Evolutionary conservation across 2,888 invertebrate species (phyloP).

Genomic region (Andrena chrysosceles): DNA sequence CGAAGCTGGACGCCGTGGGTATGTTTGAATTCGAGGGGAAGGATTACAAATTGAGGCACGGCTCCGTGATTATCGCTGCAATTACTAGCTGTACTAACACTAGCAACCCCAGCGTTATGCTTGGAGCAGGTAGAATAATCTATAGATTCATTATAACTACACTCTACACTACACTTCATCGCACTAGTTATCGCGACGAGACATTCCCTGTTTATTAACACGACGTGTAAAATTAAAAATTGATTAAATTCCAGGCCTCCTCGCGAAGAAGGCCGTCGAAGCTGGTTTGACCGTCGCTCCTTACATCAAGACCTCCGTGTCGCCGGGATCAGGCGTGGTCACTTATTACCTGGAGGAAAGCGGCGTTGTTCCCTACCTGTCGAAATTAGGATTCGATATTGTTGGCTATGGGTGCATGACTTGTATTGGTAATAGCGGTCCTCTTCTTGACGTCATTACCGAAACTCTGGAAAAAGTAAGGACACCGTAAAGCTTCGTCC

Average conservation of each 20-base stretch:
- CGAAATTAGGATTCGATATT: slow-evolving; percentile 95
- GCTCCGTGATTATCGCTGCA: slow-evolving; percentile 98
- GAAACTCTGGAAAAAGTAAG: slow-evolving; percentile 81
- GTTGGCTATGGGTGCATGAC: slow-evolving; percentile 99
- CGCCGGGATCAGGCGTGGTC: slow-evolving; percentile 98
- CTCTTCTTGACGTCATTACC: slow-evolving; percentile 90
- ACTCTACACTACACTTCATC: too few species aligned
- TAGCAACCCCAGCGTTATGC: slow-evolving; percentile 98
- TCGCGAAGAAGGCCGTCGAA: slow-evolving; percentile 97
- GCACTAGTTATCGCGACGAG: not conserved
- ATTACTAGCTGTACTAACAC: slow-evolving; percentile 99
- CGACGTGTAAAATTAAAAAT: not conserved
- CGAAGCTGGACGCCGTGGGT: slow-evolving; percentile 88
- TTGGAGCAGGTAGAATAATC: slow-evolving; percentile 93
- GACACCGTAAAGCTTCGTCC: not conserved
- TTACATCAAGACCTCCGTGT: slow-evolving; percentile 98
- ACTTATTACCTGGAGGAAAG: slow-evolving; percentile 95
- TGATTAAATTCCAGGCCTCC: slow-evolving; percentile 87
- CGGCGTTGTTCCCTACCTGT: slow-evolving; percentile 95
- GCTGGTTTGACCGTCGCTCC: slow-evolving; percentile 95
- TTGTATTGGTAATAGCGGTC: slow-evolving; percentile 99
- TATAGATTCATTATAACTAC: not conserved
- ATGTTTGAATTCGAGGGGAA: slow-evolving; percentile 93
- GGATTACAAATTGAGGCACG: slow-evolving; percentile 93
- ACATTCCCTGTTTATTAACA: not conserved